These are phyloP conservation scores for Esox masquinongy DNA, from an alignment of 2,797 vertebrate species.

Conservation along the genomic window DNA sequence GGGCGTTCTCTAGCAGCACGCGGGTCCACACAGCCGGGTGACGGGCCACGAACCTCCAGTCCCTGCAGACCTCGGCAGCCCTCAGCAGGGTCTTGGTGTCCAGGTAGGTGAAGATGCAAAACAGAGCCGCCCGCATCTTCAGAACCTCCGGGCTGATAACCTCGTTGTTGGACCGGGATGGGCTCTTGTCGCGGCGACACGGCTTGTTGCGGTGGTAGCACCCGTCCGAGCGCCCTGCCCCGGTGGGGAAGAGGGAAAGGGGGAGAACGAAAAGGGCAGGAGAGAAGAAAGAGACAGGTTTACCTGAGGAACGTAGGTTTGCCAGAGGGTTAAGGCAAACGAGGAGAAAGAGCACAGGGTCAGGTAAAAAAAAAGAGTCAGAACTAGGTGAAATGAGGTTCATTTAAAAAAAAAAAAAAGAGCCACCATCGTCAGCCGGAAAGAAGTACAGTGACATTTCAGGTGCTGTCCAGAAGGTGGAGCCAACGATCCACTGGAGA, in stretches of 20 bases:
- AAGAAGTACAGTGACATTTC: not conserved
- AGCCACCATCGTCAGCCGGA: not conserved
- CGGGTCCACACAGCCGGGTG: constrained; percentile 96
- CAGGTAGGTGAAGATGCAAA: constrained; percentile 98
- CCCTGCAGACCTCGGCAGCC: constrained; percentile 89
- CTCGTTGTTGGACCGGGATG: constrained; percentile 88
- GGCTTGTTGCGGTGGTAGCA: constrained; percentile 66
- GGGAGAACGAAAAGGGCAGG: not conserved
- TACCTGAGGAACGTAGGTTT: not conserved
- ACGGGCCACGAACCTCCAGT: constrained; percentile 97
- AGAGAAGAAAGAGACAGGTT: not conserved
- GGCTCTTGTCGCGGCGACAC: constrained; percentile 85
- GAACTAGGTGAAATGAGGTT: not conserved
- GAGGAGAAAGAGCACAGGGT: not conserved
- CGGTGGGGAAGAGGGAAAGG: not conserved
- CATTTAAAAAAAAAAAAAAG: not conserved
- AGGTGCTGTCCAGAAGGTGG: constrained; percentile 53
- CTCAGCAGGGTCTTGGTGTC: constrained; percentile 92
- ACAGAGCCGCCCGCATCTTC: constrained; percentile 95
- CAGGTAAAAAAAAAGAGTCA: not conserved
- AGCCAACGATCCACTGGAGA: constrained; percentile 51
- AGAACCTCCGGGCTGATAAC: constrained; percentile 97
- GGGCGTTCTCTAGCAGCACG: constrained; percentile 93
- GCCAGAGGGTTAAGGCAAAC: not conserved
- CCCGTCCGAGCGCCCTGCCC: constrained; percentile 72